These are phyloP conservation scores for Halesus radiatus DNA, from an alignment of 1,140 invertebrate species.

Conservation along the genomic window DNA sequence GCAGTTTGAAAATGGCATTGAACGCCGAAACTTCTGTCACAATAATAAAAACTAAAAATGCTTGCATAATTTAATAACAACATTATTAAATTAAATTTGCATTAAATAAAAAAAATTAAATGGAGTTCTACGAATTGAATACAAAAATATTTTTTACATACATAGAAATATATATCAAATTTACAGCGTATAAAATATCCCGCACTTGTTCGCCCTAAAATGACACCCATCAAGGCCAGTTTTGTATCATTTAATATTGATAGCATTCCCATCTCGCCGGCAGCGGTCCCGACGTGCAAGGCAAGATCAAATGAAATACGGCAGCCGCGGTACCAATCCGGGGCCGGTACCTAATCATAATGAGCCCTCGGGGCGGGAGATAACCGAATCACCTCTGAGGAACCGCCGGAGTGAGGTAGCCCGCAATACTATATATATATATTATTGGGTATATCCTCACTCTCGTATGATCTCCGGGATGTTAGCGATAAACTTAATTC, in stretches of 20 bases:
- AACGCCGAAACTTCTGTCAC: too few species aligned
- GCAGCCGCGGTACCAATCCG: slow-evolving; percentile 17
- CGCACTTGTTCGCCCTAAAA: background rate
- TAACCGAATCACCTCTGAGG: slow-evolving; percentile 42
- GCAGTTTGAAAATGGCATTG: too few species aligned
- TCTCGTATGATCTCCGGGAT: background rate
- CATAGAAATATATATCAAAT: background rate
- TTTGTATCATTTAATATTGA: slow-evolving; percentile 1
- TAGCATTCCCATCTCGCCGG: slow-evolving; percentile 15
- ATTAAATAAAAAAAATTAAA: too few species aligned
- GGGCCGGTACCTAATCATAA: slow-evolving; percentile 49
- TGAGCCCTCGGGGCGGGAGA: slow-evolving; percentile 49
- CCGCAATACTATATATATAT: background rate
- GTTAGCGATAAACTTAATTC: background rate
- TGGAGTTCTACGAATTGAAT: too few species aligned
- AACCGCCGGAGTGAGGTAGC: slow-evolving; percentile 14
- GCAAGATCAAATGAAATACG: slow-evolving; percentile 13
- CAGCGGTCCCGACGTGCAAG: background rate
- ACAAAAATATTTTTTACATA: too few species aligned
- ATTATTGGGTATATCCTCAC: too few species aligned
- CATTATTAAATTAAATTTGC: too few species aligned
- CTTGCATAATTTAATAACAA: too few species aligned
- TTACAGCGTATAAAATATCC: background rate
- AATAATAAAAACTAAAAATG: too few species aligned
- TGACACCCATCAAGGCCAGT: background rate